A percentile compares a stretch with the other conserved stretches of the same genome.
Evolutionary conservation across 2,888 invertebrate genomes (phyloP).

Genomic region (Volucella inanis): DNA sequence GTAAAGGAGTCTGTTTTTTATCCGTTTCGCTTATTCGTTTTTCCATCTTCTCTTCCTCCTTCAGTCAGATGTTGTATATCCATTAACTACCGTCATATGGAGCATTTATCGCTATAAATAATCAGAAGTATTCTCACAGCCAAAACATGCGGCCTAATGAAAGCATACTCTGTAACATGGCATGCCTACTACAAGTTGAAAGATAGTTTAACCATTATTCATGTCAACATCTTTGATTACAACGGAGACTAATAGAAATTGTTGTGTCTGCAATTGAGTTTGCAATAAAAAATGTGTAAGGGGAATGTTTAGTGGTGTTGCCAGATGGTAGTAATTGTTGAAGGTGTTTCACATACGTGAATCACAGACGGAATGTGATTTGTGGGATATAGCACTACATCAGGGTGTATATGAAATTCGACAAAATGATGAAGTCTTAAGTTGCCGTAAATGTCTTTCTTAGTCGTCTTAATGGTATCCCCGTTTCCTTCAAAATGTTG

Average conservation of each 20-base stretch:
- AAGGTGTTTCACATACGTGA: no score
- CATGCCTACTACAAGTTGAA: background rate
- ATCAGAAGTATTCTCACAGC: conserved; percentile 39
- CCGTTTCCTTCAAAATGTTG: no score
- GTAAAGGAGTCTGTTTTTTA: background rate
- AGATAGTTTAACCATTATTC: conserved; percentile 18
- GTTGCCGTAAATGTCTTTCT: no score
- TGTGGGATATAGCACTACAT: no score
- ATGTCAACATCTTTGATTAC: conserved; percentile 40
- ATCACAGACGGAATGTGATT: no score
- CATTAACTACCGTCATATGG: conserved; percentile 13
- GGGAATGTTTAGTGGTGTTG: background rate
- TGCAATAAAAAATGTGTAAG: no score
- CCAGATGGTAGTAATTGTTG: background rate
- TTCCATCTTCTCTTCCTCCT: background rate
- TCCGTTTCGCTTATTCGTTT: background rate
- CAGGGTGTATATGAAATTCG: no score
- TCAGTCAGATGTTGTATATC: conserved; percentile 14
- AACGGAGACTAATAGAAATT: conserved; percentile 21
- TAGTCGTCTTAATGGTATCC: no score
- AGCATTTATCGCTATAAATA: conserved; percentile 38
- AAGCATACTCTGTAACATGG: background rate
- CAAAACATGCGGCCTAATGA: conserved; percentile 47
- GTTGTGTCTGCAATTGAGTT: background rate
- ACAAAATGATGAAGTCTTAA: no score